Conservation (phyloP, 53 echinoderm and acorn worm species). For the Holothuria scabra region DNA sequence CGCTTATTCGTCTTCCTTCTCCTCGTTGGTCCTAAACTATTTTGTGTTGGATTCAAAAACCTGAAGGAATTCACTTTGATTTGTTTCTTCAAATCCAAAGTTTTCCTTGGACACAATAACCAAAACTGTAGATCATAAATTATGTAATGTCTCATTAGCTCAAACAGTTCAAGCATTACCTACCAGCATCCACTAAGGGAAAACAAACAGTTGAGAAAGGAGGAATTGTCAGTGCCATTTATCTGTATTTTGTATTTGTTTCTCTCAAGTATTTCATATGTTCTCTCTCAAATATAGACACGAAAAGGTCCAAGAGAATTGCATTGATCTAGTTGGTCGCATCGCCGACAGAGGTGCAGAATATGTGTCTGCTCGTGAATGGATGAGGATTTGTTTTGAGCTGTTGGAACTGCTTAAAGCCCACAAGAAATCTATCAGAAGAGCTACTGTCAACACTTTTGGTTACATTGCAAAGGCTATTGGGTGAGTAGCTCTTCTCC, state of each 20-base stretch:
- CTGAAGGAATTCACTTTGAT: too few species aligned
- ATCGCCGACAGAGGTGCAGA: constrained; percentile 97
- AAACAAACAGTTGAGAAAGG: not conserved
- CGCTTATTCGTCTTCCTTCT: too few species aligned
- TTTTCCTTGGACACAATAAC: too few species aligned
- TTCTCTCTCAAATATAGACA: constrained; percentile 64
- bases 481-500: constrained; percentile 66
- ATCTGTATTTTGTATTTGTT: not conserved
- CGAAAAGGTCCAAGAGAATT: constrained; percentile 99
- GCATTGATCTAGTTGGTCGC: constrained; percentile 96
- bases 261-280: not conserved
- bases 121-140: too few species aligned
- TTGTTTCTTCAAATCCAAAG: too few species aligned
- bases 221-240: not conserved
- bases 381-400: constrained; percentile 99
- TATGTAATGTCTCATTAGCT: too few species aligned
- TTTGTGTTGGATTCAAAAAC: too few species aligned
- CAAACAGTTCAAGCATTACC: too few species aligned
- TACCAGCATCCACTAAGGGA: too few species aligned
- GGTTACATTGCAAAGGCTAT: constrained; percentile 99
- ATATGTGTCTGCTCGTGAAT: constrained; percentile 92
- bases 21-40: too few species aligned
- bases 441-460: constrained; percentile 99
- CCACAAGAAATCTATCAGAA: constrained; percentile 98
- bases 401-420: constrained; percentile 95